Percentiles rank a stretch among this genome's conserved stretches.
phyloP scores from a whole-genome alignment of 2,888 invertebrate species.

The Synanthedon andrenaeformis region DNA sequence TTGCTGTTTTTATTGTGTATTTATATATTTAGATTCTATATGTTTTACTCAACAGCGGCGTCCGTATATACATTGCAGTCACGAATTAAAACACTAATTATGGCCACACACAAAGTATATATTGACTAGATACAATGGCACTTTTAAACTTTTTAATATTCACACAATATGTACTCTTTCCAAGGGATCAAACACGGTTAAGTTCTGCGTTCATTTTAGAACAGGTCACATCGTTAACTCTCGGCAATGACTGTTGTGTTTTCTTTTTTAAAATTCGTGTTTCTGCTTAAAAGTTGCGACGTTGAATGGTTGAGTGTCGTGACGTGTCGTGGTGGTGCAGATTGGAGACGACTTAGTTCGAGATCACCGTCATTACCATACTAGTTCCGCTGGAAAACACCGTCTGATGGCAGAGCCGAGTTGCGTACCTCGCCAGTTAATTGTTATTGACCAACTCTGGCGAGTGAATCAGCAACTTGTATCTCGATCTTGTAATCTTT shows the following conservation, averaged over 20 bases:
- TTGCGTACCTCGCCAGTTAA: constrained; percentile 2
- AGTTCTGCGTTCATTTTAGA: too few species aligned
- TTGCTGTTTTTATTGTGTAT: constrained; percentile 1
- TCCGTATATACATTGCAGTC: constrained; percentile 16
- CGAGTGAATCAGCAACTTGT: constrained; percentile 7
- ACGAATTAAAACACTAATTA: not conserved
- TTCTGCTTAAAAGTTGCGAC: constrained; percentile 7
- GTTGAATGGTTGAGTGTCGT: constrained; percentile 4
- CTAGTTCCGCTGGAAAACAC: constrained; percentile 10
- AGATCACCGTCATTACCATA: constrained; percentile 13
- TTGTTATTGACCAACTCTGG: not conserved
- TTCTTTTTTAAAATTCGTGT: not conserved
- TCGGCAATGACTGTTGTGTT: too few species aligned
- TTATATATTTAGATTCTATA: constrained; percentile 7
- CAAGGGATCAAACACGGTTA: too few species aligned
- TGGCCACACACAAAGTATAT: too few species aligned
- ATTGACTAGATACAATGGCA: not conserved
- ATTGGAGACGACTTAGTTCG: constrained; percentile 1
- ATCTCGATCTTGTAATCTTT: constrained; percentile 1
- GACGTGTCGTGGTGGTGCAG: constrained; percentile 6
- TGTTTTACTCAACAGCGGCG: constrained; percentile 6
- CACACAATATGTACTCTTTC: not conserved
- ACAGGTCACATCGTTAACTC: too few species aligned
- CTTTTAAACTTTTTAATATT: not conserved
- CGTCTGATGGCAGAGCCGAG: constrained; percentile 2